These are phyloP conservation scores for Magallana nippona DNA, from an alignment of 2,888 invertebrate species.

Conservation along the genomic window DNA sequence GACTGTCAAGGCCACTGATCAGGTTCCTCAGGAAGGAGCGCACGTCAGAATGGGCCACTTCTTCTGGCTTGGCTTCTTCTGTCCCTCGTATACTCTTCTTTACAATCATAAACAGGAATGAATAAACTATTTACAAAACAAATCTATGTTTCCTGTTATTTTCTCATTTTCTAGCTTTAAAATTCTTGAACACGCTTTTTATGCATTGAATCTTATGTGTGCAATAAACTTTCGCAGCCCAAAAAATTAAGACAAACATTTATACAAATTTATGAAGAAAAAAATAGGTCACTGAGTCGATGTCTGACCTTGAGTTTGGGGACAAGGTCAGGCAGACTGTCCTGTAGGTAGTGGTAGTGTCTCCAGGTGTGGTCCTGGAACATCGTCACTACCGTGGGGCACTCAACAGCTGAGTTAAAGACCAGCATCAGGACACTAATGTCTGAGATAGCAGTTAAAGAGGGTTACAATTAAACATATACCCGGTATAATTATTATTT, in stretches of 20 bases:
- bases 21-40: conserved; percentile 54
- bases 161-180: too few relatives aligned
- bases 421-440: conserved; percentile 94
- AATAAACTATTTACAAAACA: too few relatives aligned
- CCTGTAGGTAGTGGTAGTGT: conserved; percentile 95
- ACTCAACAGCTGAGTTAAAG: conserved; percentile 94
- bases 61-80: neutral
- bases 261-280: too few relatives aligned
- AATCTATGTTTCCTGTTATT: too few relatives aligned
- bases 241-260: too few relatives aligned
- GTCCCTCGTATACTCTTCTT: neutral
- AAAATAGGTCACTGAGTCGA: neutral
- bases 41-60: neutral
- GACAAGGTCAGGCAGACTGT: conserved; percentile 94
- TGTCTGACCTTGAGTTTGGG: conserved; percentile 84
- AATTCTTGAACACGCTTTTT: too few relatives aligned
- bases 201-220: too few relatives aligned
- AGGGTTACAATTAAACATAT: too few relatives aligned
- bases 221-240: too few relatives aligned
- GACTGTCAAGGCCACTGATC: conserved; percentile 57
- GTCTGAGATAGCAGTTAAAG: conserved; percentile 75
- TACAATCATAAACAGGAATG: neutral
- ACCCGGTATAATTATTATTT: too few relatives aligned
- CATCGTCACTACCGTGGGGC: conserved; percentile 93
- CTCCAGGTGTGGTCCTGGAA: conserved; percentile 95